phyloP scores from a whole-genome alignment of 2,888 invertebrate species.

The Nysson spinosus region DNA sequence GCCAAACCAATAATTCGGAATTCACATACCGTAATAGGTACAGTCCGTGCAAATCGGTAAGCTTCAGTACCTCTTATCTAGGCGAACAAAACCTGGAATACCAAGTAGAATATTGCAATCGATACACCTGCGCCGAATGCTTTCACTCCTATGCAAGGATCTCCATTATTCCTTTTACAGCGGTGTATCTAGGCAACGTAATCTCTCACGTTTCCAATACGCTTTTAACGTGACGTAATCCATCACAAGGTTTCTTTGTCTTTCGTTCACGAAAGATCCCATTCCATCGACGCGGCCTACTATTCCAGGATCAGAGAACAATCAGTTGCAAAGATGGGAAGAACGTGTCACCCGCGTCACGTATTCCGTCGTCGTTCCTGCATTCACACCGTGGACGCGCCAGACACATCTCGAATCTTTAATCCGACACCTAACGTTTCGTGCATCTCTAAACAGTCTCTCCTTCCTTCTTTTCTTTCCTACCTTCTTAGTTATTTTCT shows the following conservation, averaged over 20 bases:
- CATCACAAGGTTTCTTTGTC: slow-evolving; percentile 17
- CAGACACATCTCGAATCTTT: slow-evolving; percentile 72
- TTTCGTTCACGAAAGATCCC: slow-evolving; percentile 23
- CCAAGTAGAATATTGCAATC: slow-evolving; percentile 1
- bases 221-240: slow-evolving; percentile 35
- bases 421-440: slow-evolving; percentile 66
- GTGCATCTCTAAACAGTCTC: slow-evolving; percentile 68
- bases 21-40: too few species aligned
- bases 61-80: too few species aligned
- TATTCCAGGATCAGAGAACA: slow-evolving; percentile 34
- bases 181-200: slow-evolving; percentile 14
- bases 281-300: slow-evolving; percentile 19
- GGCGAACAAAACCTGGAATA: too few species aligned
- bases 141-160: neutral
- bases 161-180: slow-evolving; percentile 32
- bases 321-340: slow-evolving; percentile 16
- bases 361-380: slow-evolving; percentile 53
- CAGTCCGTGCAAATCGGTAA: too few species aligned
- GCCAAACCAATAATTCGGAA: too few species aligned
- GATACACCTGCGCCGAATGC: slow-evolving; percentile 12
- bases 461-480: slow-evolving; percentile 28
- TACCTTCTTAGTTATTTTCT: slow-evolving; percentile 22
- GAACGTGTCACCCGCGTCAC: slow-evolving; percentile 35
- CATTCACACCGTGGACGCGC: slow-evolving; percentile 60
- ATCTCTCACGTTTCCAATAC: slow-evolving; percentile 34